phyloP scores from a whole-genome alignment of 1,140 invertebrate species.

The Pollicipes pollicipes region DNA sequence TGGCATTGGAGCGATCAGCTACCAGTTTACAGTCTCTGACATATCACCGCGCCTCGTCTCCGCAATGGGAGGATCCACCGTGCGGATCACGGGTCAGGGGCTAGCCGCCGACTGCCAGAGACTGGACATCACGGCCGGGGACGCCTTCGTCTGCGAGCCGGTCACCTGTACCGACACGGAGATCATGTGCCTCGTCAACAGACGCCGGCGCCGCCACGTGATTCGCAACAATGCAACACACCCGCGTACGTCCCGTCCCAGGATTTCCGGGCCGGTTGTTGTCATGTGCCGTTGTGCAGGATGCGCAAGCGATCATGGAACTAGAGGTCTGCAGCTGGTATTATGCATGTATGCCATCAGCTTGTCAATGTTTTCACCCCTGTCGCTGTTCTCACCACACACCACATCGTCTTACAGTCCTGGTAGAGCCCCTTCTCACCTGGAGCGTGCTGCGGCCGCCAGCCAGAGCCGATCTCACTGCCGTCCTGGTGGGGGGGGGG shows the following conservation, averaged over 20 bases:
- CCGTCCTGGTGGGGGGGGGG: too few relatives aligned
- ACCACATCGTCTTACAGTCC: too few relatives aligned
- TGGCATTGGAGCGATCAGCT: neutral
- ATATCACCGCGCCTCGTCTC: conserved; percentile 6
- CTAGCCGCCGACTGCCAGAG: conserved; percentile 11
- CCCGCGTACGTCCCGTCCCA: conserved; percentile 9
- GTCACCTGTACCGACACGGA: conserved; percentile 5
- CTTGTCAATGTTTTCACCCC: too few relatives aligned
- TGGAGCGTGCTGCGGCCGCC: too few relatives aligned
- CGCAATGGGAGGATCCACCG: conserved; percentile 6
- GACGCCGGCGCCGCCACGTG: conserved; percentile 4
- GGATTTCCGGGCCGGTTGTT: too few relatives aligned
- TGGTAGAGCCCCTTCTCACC: too few relatives aligned
- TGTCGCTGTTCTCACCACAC: too few relatives aligned
- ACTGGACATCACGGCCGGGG: conserved; percentile 7
- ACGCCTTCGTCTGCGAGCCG: conserved; percentile 6
- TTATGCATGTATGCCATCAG: too few relatives aligned
- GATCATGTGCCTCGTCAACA: conserved; percentile 3
- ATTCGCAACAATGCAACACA: conserved; percentile 8
- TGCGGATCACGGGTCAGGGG: conserved; percentile 8
- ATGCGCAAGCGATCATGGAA: too few relatives aligned
- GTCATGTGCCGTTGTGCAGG: too few relatives aligned
- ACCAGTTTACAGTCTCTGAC: conserved; percentile 1
- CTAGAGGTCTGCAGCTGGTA: too few relatives aligned
- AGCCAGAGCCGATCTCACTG: too few relatives aligned